Evolutionary conservation across 2,888 invertebrate genomes (phyloP), one percentile per base, ranked within the genome.

Genomic region (Leptinotarsa rubiginosa): DNA sequence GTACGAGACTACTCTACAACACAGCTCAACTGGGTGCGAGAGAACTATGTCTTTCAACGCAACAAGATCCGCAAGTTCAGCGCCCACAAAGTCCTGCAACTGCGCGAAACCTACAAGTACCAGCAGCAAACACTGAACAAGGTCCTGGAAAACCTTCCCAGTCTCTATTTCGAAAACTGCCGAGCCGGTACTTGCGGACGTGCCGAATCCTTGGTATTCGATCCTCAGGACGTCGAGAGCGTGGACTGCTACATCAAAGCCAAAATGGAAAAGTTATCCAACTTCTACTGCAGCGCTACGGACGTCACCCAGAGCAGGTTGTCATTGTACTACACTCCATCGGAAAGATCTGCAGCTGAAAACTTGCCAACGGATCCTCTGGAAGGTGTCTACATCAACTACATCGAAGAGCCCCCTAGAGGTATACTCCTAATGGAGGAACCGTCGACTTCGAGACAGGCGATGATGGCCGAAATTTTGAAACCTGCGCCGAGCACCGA

Each of bases 111-210:
- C 13, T 97, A 96, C 90, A 97, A 97, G 88, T 95, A 97, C 86
- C 97, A 98, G 88, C 98, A 98, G 87, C 96, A 97, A 88, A 96
- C 97, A 15, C 89, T 98, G 69, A 96, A 97, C 89, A 97, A 97
- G 87, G 95, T 98, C 7, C 89, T 98, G 73, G 98, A 98, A 87
- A 97, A 97, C 87, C 90, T 98, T 83, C 96, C 96, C 56, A 95
- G 93, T 84, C 89, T 96, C 70, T 96, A 97, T 88, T 93, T 97
- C 86, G 97, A 97, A 87, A 97, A 97, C 88, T 98, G 98, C 86
- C 93, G 96, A 52, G 95, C 94, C 80, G 95, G 95, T 4, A 93
- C 93, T 18, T 95, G 93, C 88, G 94, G 92, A 4, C 89, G 92
- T 47, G 93, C 94, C 79, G 96, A 96, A 85, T 94, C 94, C 5